Percentiles rank a stretch among this genome's conserved stretches.
These are phyloP conservation scores for Pelusios castaneus DNA, from an alignment of 2,113 vertebrate species.

Conservation along the genomic window DNA sequence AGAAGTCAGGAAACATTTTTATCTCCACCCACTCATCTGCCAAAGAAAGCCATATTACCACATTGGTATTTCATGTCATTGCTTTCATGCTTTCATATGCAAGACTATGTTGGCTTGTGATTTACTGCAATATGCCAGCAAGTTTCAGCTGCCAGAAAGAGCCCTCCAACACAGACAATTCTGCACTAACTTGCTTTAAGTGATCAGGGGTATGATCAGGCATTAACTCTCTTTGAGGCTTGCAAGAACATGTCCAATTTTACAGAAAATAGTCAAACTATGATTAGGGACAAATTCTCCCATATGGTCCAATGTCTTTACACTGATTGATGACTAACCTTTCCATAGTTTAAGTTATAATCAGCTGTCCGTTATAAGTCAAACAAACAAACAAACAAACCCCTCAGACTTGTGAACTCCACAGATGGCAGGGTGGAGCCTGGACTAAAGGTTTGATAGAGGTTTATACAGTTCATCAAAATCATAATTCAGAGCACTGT, in stretches of 20 bases:
- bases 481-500: not conserved
- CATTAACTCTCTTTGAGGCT: not conserved
- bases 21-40: not conserved
- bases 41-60: not conserved
- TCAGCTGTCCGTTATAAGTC: not conserved
- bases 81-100: not conserved
- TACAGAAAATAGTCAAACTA: not conserved
- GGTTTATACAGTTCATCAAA: not conserved
- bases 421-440: not conserved
- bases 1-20: not conserved
- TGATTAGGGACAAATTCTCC: not conserved
- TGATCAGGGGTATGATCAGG: not conserved
- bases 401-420: not conserved
- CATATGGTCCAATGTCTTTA: not conserved
- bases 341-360: not conserved
- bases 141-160: not conserved
- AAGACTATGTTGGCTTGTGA: not conserved
- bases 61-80: not conserved
- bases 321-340: not conserved
- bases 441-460: not conserved
- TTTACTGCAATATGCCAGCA: not conserved
- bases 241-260: not conserved
- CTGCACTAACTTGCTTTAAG: not conserved
- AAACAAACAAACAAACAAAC: not conserved
- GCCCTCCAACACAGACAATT: not conserved